Conservation (phyloP, 2,113 vertebrate species). For the Martes martes region DNA sequence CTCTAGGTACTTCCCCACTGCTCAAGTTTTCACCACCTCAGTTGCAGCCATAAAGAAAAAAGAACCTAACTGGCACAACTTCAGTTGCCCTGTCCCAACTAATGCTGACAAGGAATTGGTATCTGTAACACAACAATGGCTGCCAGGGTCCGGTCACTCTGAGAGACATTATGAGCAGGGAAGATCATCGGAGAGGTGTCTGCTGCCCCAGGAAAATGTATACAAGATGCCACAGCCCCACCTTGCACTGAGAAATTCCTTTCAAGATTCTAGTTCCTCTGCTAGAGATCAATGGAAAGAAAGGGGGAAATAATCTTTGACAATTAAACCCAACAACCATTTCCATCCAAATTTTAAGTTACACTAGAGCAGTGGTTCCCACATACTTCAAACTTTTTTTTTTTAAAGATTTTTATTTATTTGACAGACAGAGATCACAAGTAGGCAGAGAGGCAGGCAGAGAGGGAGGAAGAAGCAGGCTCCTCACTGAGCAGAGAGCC, state of each 20-base stretch:
- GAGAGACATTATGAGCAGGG: background rate
- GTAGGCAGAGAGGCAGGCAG: too few relatives aligned
- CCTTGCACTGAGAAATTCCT: background rate
- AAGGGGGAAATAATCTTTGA: background rate
- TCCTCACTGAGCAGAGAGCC: too few relatives aligned
- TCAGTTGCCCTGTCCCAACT: background rate
- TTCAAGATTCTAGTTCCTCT: background rate
- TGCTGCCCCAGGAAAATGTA: background rate
- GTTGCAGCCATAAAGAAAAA: background rate
- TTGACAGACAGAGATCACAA: too few relatives aligned
- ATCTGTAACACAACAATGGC: background rate
- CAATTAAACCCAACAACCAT: background rate
- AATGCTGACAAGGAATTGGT: background rate
- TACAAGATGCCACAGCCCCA: background rate
- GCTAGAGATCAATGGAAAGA: background rate
- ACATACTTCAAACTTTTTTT: background rate
- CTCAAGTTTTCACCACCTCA: background rate
- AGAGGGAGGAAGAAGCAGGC: too few relatives aligned
- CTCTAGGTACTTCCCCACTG: background rate
- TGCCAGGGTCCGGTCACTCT: background rate
- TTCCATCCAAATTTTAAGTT: background rate
- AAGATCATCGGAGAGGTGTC: background rate
- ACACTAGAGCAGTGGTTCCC: background rate
- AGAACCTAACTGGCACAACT: background rate
- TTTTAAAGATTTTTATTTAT: too few relatives aligned